phyloP scores from a whole-genome alignment of 2,797 vertebrate genomes.

The Steatocranus sp. region DNA sequence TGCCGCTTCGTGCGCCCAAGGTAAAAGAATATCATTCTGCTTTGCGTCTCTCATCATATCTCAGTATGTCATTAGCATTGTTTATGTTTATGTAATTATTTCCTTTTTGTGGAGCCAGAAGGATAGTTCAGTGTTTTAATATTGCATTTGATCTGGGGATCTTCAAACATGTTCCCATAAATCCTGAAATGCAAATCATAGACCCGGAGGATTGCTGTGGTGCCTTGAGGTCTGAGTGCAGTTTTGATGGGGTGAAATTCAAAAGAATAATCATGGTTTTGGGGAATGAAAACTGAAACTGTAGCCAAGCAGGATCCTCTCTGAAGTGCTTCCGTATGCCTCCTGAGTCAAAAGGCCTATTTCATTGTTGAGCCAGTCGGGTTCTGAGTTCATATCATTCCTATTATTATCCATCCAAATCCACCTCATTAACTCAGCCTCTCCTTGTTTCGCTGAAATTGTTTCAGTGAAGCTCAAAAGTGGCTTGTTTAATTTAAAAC shows the following conservation, averaged over 20 bases:
- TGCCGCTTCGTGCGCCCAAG: neutral
- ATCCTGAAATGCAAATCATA: slow-evolving; percentile 68
- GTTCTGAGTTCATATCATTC: slow-evolving; percentile 55
- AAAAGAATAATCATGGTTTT: slow-evolving; percentile 76
- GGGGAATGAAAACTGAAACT: slow-evolving; percentile 68
- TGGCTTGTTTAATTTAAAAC: slow-evolving; percentile 53
- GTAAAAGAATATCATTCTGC: slow-evolving; percentile 18
- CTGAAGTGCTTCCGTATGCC: slow-evolving; percentile 71
- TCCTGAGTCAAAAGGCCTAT: slow-evolving; percentile 49
- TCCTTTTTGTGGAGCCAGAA: slow-evolving; percentile 3
- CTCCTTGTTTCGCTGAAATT: slow-evolving; percentile 26
- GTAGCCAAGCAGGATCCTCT: slow-evolving; percentile 58
- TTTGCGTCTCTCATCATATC: slow-evolving; percentile 40
- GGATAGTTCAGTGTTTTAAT: slow-evolving; percentile 32
- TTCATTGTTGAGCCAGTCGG: slow-evolving; percentile 43
- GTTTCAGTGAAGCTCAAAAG: slow-evolving; percentile 50
- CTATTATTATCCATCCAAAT: slow-evolving; percentile 58
- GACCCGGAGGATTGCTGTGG: slow-evolving; percentile 63
- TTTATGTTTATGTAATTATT: slow-evolving; percentile 45
- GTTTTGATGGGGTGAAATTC: slow-evolving; percentile 72
- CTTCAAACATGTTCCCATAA: slow-evolving; percentile 62
- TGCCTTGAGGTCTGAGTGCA: slow-evolving; percentile 71
- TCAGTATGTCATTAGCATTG: slow-evolving; percentile 33
- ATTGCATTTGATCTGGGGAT: slow-evolving; percentile 54
- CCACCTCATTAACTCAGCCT: slow-evolving; percentile 50